phyloP scores from a whole-genome alignment of 2,113 vertebrate species.

The Limanda limanda region DNA sequence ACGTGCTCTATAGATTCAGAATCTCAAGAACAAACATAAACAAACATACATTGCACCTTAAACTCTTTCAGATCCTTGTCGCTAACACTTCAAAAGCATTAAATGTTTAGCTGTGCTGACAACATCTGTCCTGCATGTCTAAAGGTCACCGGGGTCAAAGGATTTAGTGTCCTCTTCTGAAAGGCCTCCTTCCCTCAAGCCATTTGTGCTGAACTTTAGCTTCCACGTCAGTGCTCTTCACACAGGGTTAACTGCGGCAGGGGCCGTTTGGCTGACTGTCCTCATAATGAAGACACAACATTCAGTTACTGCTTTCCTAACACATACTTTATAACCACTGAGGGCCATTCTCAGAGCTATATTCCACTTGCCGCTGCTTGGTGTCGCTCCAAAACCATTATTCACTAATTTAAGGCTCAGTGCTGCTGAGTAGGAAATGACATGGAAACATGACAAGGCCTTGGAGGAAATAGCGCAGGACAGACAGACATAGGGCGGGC shows the following conservation, averaged over 20 bases:
- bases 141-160: conserved; percentile 47
- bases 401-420: conserved; percentile 64
- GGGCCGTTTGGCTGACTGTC: conserved; percentile 14
- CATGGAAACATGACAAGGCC: conserved; percentile 38
- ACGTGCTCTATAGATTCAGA: conserved; percentile 47
- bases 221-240: conserved; percentile 11
- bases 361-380: conserved; percentile 47
- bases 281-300: conserved; percentile 52
- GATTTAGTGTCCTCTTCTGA: conserved; percentile 71
- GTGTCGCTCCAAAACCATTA: conserved; percentile 61
- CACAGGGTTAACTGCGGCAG: conserved; percentile 22
- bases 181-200: conserved; percentile 44
- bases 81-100: conserved; percentile 34
- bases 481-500: not conserved
- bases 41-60: conserved; percentile 38
- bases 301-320: conserved; percentile 44
- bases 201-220: conserved; percentile 38
- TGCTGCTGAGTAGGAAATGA: conserved; percentile 50
- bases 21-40: conserved; percentile 39
- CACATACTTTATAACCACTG: conserved; percentile 59
- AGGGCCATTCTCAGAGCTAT: conserved; percentile 43
- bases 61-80: conserved; percentile 16
- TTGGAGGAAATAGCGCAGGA: conserved; percentile 29
- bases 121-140: conserved; percentile 60
- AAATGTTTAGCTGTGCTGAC: conserved; percentile 37